Evolutionary conservation across 2,113 vertebrate genomes (phyloP).

Genomic region (Cariama cristata): DNA sequence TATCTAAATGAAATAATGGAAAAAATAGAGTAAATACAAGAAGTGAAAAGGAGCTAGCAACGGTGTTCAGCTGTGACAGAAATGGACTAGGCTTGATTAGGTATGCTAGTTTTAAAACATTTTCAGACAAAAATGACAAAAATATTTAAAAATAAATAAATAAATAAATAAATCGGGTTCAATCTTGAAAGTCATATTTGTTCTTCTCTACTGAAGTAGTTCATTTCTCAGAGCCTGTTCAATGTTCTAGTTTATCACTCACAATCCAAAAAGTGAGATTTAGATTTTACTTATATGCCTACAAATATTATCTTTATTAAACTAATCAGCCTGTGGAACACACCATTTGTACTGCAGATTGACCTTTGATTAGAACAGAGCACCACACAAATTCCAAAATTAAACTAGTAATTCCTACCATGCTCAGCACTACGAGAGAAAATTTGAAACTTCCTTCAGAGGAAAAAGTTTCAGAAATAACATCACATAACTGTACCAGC

Average conservation of each 20-base stretch:
- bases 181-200: background rate
- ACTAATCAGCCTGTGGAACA: background rate
- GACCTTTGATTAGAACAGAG: background rate
- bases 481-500: background rate
- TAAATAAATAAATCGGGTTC: background rate
- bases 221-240: background rate
- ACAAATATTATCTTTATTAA: background rate
- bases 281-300: background rate
- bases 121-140: background rate
- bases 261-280: background rate
- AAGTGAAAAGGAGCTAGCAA: background rate
- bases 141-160: background rate
- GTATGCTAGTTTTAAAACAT: background rate
- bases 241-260: background rate
- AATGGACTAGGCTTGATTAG: background rate
- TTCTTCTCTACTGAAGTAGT: background rate
- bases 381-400: background rate
- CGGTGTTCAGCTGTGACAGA: background rate
- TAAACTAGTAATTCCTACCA: background rate
- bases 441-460: background rate
- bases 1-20: background rate
- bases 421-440: background rate
- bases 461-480: background rate
- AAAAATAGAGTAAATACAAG: background rate
- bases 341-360: background rate